phyloP scores from a whole-genome alignment of 2,797 vertebrate species.

The Tenualosa ilisha region DNA sequence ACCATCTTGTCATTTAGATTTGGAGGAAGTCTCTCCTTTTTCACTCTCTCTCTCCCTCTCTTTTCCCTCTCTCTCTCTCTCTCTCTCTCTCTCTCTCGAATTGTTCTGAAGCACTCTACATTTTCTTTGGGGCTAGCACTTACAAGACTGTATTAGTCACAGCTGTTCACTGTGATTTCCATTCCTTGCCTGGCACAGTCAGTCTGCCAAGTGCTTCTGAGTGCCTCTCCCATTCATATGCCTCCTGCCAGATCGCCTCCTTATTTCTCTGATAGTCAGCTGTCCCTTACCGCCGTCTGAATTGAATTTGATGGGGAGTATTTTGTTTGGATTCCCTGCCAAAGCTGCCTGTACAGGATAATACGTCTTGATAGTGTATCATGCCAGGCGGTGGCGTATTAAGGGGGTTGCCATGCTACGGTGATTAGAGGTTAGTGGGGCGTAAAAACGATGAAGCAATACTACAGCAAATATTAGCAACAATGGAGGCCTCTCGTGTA shows the following conservation, averaged over 20 bases:
- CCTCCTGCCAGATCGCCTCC: conserved; percentile 49
- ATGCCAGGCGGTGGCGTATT: conserved; percentile 32
- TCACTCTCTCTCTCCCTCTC: conserved; percentile 43
- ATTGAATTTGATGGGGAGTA: conserved; percentile 57
- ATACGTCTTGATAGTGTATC: conserved; percentile 53
- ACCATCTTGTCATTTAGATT: conserved; percentile 51
- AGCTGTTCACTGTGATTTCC: conserved; percentile 72
- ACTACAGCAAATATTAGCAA: conserved; percentile 24
- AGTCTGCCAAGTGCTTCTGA: conserved; percentile 68
- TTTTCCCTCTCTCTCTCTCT: neutral
- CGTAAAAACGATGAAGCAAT: conserved; percentile 51
- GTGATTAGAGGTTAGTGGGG: conserved; percentile 46
- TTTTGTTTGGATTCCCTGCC: conserved; percentile 53
- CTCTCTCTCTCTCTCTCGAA: conserved; percentile 16
- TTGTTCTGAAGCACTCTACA: conserved; percentile 41
- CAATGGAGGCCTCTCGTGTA: conserved; percentile 19
- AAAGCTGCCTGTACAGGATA: conserved; percentile 51
- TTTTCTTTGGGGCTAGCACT: conserved; percentile 55
- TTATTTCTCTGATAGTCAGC: conserved; percentile 59
- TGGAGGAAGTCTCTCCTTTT: conserved; percentile 44
- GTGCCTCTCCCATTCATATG: conserved; percentile 53
- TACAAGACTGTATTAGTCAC: conserved; percentile 70
- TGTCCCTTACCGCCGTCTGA: conserved; percentile 56
- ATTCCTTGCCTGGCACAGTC: conserved; percentile 63
- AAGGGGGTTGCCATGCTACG: conserved; percentile 20